Evolutionary conservation across 2,888 invertebrate species (phyloP).

Genomic region (Phrixothrix hirtus): DNA sequence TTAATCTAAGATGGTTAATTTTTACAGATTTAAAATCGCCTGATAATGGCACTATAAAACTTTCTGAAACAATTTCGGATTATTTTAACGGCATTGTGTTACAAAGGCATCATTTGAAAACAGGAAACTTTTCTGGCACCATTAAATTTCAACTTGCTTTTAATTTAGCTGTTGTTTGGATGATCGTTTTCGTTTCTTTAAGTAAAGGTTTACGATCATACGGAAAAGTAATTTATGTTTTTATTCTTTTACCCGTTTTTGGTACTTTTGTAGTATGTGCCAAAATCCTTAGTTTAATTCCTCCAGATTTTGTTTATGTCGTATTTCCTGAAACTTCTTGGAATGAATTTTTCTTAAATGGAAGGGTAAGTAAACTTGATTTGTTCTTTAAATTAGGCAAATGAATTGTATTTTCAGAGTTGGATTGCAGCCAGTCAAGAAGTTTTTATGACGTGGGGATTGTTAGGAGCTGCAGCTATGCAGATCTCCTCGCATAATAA

Average conservation of each 20-base stretch:
- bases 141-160: conserved; percentile 88
- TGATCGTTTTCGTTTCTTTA: conserved; percentile 83
- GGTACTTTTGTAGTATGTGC: conserved; percentile 74
- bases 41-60: conserved; percentile 57
- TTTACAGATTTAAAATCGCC: conserved; percentile 44
- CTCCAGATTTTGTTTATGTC: conserved; percentile 67
- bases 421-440: conserved; percentile 91
- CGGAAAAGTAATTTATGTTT: conserved; percentile 80
- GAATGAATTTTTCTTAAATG: conserved; percentile 83
- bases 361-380: conserved; percentile 65
- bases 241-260: conserved; percentile 77
- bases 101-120: conserved; percentile 61
- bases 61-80: conserved; percentile 79
- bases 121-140: conserved; percentile 60
- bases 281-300: conserved; percentile 74
- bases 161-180: conserved; percentile 88
- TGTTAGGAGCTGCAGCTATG: conserved; percentile 79
- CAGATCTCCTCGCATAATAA: conserved; percentile 78
- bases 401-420: conserved; percentile 61
- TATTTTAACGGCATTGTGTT: conserved; percentile 86
- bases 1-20: neutral
- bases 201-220: conserved; percentile 86
- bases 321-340: conserved; percentile 81
- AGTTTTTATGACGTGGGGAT: conserved; percentile 85
- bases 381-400: neutral